phyloP scores from a whole-genome alignment of 1,140 invertebrate genomes.

The Cydia fagiglandana region DNA sequence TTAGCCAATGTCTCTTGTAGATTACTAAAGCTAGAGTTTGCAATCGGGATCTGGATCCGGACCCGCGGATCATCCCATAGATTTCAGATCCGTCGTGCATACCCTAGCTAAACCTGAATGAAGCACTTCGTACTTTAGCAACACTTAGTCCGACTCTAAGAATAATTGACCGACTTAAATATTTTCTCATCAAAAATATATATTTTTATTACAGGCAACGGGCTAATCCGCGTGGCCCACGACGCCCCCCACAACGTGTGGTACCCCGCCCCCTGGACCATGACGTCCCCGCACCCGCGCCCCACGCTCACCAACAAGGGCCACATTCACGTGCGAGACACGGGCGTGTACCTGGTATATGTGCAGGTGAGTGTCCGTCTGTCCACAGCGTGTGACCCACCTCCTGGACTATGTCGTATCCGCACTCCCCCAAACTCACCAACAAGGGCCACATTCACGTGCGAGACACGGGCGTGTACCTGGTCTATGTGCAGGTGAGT shows the following conservation, averaged over 20 bases:
- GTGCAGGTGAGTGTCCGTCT: constrained; percentile 54
- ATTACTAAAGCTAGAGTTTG: no score
- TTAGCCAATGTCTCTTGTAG: no score
- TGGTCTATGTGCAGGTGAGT: constrained; percentile 71
- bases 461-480: constrained; percentile 65
- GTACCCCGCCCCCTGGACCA: constrained; percentile 67
- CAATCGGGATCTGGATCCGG: no score
- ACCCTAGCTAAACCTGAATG: no score
- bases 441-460: constrained; percentile 62
- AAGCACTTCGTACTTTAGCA: no score
- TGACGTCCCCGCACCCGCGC: constrained; percentile 57
- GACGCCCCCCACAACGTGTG: constrained; percentile 65
- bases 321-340: constrained; percentile 66
- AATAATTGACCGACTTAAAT: no score
- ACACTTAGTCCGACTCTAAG: no score
- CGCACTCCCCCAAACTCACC: constrained; percentile 55
- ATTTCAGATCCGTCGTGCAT: no score
- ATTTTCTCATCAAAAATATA: no score
- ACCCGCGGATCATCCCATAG: no score
- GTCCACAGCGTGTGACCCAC: constrained; percentile 58
- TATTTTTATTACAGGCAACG: constrained; percentile 53
- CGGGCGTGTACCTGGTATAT: constrained; percentile 69
- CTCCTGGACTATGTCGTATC: constrained; percentile 60
- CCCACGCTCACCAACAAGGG: constrained; percentile 64
- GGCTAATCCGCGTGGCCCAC: constrained; percentile 60